These are phyloP conservation scores for Camponotus vicinus DNA, from an alignment of 1,140 invertebrate genomes.

Conservation along the genomic window DNA sequence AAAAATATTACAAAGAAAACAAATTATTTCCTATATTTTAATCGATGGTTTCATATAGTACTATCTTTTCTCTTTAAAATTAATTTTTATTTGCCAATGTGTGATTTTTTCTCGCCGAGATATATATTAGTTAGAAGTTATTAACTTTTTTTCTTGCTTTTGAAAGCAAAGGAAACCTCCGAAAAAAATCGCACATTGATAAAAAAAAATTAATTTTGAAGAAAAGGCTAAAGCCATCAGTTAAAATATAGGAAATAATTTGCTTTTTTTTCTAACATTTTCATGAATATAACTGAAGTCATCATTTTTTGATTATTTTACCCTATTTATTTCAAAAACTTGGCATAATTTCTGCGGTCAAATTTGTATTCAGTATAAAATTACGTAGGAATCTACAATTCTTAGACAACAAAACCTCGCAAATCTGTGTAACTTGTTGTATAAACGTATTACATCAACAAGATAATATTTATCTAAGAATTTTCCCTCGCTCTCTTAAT, in stretches of 20 bases:
- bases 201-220: slow-evolving; percentile 23
- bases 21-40: neutral
- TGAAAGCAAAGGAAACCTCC: no score
- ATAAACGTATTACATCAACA: neutral
- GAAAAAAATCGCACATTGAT: neutral
- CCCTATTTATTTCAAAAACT: neutral
- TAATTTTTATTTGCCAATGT: no score
- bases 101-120: no score
- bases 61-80: no score
- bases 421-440: neutral
- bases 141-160: no score
- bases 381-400: neutral
- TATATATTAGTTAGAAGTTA: no score
- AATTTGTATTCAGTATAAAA: neutral
- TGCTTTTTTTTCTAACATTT: neutral
- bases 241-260: slow-evolving; percentile 1
- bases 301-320: slow-evolving; percentile 1
- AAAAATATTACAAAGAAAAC: neutral
- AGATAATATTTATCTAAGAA: neutral
- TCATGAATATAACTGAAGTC: neutral
- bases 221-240: neutral
- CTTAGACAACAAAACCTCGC: neutral
- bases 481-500: neutral
- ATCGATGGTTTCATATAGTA: no score
- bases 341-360: neutral